Conservation (phyloP, 2,797 vertebrate genomes). For the Glyptemys insculpta region DNA sequence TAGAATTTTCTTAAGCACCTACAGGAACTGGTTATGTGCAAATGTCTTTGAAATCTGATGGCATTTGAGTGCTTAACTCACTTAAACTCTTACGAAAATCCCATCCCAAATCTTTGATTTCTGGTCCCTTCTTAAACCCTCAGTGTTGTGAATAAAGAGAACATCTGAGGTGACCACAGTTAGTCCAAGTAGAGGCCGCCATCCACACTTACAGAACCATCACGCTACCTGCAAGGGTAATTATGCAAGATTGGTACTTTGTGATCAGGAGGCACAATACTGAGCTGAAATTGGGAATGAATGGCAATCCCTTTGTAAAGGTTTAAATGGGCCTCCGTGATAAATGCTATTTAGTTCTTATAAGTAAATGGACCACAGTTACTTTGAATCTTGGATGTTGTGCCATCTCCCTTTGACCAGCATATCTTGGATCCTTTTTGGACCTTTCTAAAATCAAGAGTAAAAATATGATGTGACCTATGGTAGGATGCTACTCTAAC, state of each 20-base stretch:
- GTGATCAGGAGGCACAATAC: neutral
- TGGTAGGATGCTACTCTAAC: neutral
- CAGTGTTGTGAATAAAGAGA: neutral
- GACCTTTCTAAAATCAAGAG: neutral
- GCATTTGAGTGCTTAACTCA: neutral
- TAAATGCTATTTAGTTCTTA: neutral
- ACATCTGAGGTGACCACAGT: neutral
- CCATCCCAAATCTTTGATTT: neutral
- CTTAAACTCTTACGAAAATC: neutral
- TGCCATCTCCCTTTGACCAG: neutral
- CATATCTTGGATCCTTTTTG: neutral
- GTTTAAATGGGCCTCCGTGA: neutral
- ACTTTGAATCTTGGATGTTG: neutral
- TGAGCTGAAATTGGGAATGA: neutral
- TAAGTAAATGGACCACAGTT: neutral
- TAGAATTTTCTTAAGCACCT: slow-evolving; percentile 17
- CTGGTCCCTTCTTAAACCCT: neutral
- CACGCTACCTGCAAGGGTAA: neutral
- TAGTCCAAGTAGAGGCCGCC: neutral
- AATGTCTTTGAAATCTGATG: neutral
- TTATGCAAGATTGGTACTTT: neutral
- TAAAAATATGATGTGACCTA: neutral
- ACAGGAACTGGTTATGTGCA: neutral
- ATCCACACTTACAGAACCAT: neutral
- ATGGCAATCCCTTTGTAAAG: neutral